Base-by-base conservation (phyloP, 2,888 invertebrate species). In the Lordiphosa fenestrarum region DNA sequence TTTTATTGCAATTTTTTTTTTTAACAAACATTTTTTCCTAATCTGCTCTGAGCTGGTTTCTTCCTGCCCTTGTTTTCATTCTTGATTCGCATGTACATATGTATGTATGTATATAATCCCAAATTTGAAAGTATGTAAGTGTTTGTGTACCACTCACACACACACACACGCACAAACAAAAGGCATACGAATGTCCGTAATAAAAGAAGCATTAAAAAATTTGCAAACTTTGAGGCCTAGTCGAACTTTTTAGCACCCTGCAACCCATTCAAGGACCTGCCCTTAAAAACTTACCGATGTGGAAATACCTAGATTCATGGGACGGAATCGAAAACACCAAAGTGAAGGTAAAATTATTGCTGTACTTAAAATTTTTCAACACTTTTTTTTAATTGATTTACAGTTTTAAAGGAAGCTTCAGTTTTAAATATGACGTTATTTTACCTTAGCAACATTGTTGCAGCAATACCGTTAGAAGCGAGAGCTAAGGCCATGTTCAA, bases 161-260 rank as follows among this genome's bases (percentile, higher is more conserved):
- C 15, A 15, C 1, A 15, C 37, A 46, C 35, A 30, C 30, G 6
- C 25, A 15, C 37, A 46, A 30, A 30, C 9, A 30, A 57, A 62
- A 67, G 59, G 61, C 47, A 58, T 23, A 73, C 64, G 73, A 70
- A 57, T 53, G 58, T 52, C 61, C 60, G 60, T 53, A 72, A 55
- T 54, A 53, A 76, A 76, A 62, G 69, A 50, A 53, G 70, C 69
- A 63, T 58, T 60, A 55, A 74, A 71, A 66, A 48, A 60, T 52
- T 25, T 44, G 9, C 12, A 10, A 15, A 61, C 53, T 6, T 37
- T 35, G 38, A 44, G 48, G 49, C 30, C 40, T 52, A 30, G 46
- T 12, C 35, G 44, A 57, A 38, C 30, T 15, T 15, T 12, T 40
- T 53, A 39, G 19, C 15, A 12, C 46, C 23, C 9, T 57, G 10